A percentile compares a stretch with the other conserved stretches of the same genome.
Evolutionary conservation across 2,113 vertebrate genomes (phyloP).

Genomic region (Oryzias javanicus): DNA sequence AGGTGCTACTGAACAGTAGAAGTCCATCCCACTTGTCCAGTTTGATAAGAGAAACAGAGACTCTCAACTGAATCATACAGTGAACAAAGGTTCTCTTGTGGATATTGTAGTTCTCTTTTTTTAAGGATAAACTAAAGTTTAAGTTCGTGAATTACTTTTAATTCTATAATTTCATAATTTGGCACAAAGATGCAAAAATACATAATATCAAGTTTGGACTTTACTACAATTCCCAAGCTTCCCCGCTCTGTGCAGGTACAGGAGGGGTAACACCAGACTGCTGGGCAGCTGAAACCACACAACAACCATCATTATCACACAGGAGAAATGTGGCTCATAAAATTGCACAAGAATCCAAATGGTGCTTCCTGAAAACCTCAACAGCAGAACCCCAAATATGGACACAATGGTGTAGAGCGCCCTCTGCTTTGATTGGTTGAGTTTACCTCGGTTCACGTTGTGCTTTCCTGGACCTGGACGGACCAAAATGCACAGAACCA

Average conservation of each 20-base stretch:
- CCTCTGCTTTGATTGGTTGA: constrained; percentile 5
- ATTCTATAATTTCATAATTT: no score
- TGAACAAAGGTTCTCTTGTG: no score
- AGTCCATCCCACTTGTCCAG: no score
- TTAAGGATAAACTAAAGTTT: no score
- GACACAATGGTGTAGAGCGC: constrained; percentile 3
- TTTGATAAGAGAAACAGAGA: no score
- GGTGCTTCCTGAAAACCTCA: background rate
- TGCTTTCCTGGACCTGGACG: background rate
- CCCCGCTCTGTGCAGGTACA: background rate
- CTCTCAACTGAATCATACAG: no score
- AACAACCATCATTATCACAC: background rate
- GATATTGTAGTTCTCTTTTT: no score
- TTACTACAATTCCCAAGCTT: background rate
- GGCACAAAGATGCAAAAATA: no score
- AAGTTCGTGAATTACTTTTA: no score
- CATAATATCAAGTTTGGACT: no score
- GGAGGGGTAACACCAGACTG: constrained; percentile 1
- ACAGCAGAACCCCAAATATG: background rate
- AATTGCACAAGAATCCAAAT: rapidly evolving
- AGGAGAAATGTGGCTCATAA: rapidly evolving
- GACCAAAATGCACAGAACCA: background rate
- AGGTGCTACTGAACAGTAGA: no score
- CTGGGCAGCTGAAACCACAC: background rate
- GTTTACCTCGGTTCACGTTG: background rate